A percentile compares a stretch with the other conserved stretches of the same genome.
Evolutionary conservation across 2,113 vertebrate genomes (phyloP).

Genomic region (Eupsittula cactorum): DNA sequence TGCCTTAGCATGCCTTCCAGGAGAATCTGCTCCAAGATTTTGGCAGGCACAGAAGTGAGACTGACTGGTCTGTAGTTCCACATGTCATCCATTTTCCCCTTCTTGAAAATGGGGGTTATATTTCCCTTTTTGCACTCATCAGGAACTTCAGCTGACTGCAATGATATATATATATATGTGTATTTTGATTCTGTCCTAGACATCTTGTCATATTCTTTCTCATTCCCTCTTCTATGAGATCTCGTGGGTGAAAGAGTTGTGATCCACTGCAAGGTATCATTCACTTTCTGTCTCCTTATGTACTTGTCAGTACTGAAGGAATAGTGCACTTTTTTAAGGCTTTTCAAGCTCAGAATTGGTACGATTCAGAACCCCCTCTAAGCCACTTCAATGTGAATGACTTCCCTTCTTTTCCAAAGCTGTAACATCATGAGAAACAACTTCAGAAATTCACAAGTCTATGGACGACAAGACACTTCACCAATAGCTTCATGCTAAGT

Average conservation of each 20-base stretch:
- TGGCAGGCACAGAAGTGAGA: no score
- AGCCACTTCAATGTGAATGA: background rate
- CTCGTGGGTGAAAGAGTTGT: background rate
- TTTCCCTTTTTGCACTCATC: no score
- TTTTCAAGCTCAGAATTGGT: background rate
- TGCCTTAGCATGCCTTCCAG: no score
- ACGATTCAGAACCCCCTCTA: background rate
- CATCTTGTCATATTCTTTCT: background rate
- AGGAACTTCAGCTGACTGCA: no score
- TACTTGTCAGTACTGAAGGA: background rate
- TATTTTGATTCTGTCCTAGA: background rate
- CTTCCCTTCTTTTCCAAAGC: background rate
- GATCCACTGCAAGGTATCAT: background rate
- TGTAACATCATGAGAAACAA: background rate
- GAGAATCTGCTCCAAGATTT: no score
- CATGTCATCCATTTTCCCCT: no score
- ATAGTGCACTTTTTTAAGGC: background rate
- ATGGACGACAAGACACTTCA: background rate
- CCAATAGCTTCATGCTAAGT: background rate
- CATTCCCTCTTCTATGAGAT: background rate
- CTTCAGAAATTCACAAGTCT: background rate
- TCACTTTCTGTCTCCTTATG: background rate
- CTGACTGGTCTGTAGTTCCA: no score
- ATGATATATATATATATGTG: background rate
- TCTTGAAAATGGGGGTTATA: no score